Evolutionary conservation across 1,140 invertebrate species (phyloP).

Genomic region (Drosophila pachea): DNA sequence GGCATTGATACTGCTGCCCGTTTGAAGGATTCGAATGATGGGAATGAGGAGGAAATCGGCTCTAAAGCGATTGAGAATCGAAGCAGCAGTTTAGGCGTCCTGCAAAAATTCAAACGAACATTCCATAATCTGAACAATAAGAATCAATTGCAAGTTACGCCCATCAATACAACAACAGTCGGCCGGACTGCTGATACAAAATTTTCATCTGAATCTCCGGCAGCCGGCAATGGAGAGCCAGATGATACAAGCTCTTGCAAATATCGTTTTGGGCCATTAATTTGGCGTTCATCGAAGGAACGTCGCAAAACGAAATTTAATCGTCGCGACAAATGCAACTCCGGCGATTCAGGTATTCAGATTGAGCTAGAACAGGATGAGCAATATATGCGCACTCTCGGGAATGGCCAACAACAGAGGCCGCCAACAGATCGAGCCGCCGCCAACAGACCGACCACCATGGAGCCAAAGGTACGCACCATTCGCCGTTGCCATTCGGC

Average conservation of each 20-base stretch:
- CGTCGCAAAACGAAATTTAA: slow-evolving; percentile 85
- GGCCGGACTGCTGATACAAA: slow-evolving; percentile 19
- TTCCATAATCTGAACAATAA: slow-evolving; percentile 80
- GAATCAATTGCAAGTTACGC: slow-evolving; percentile 60
- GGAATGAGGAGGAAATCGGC: neutral
- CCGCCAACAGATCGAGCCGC: neutral
- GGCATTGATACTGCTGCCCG: neutral
- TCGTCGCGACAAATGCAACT: slow-evolving; percentile 86
- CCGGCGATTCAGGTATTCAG: slow-evolving; percentile 87
- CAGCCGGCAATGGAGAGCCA: neutral
- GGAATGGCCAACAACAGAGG: slow-evolving; percentile 1
- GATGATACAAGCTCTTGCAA: slow-evolving; percentile 48
- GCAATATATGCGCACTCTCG: slow-evolving; percentile 49
- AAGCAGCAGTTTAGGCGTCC: slow-evolving; percentile 78
- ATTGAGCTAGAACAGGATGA: slow-evolving; percentile 82
- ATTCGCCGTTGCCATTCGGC: slow-evolving; percentile 74
- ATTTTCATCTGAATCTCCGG: slow-evolving; percentile 19
- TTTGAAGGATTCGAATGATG: neutral
- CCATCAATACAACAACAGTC: slow-evolving; percentile 30
- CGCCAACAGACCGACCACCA: slow-evolving; percentile 12
- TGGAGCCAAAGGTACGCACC: slow-evolving; percentile 41
- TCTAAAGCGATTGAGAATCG: neutral
- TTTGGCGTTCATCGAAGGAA: slow-evolving; percentile 86
- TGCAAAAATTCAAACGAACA: slow-evolving; percentile 86
- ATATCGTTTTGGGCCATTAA: slow-evolving; percentile 83